Evolutionary conservation across 2,888 invertebrate species (phyloP), one percentile per base, ranked within the genome.

Genomic region (Ditula angustiorana): DNA sequence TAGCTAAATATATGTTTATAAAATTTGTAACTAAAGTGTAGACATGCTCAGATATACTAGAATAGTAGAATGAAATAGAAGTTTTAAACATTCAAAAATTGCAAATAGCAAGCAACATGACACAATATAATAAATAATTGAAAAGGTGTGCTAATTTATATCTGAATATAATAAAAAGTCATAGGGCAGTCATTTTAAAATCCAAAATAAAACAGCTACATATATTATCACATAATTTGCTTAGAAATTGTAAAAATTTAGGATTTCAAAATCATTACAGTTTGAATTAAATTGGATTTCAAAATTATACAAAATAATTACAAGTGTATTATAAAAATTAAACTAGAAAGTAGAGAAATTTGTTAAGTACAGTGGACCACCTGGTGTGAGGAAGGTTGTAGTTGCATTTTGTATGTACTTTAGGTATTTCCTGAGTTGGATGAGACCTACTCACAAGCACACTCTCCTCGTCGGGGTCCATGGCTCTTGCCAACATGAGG

Each of bases 361-460:
- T 63, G 69, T 64, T 61, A 63, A 53, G 59, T 62, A 70, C 68
- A 69, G 69, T 67, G 66, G 73, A 69, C 78, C 85, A 92, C 92
- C 92, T 92, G 85, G 83, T 79, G 77, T 86, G 81, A 86, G 92
- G 91, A 90, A 89, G 91, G 90, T 80, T 85, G 77, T 81, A 79
- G 86, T 88, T 86, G 85, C 85, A 79, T 85, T 83, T 87, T 80
- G 82, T 81, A 83, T 92, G 92, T 82, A 92, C 87, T 87, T 87
- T 86, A 71, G 92, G 90, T 71, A 91, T 80, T 74, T 90, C 90
- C 53, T 41, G 52, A 46, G 78, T 84, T 52, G 80, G 71, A 53
- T 80, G 70, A 80, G 82, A 72, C 82, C 80, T 87, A 81, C 74
- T 74, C 73, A 74, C 76, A 71, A 77, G 74, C 74, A 77, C 78